phyloP scores from a whole-genome alignment of 2,113 vertebrate species.

The Columba janthina region DNA sequence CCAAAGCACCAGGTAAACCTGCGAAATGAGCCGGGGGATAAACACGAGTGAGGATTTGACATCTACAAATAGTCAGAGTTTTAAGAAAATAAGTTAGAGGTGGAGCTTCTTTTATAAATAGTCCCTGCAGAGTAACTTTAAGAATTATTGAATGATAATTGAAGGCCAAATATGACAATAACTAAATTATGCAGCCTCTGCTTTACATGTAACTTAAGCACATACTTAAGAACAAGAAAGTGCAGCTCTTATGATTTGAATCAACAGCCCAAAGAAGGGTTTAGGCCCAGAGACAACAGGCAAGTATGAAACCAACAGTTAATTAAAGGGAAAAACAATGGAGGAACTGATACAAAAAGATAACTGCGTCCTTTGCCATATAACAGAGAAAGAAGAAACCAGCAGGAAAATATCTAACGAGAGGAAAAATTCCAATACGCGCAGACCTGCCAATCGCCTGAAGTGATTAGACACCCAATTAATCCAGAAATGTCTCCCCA shows the following conservation, averaged over 20 bases:
- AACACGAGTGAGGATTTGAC: not conserved
- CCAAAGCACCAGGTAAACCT: not conserved
- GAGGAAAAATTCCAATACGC: not conserved
- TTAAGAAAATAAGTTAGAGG: not conserved
- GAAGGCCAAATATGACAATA: not conserved
- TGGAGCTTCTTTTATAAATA: not conserved
- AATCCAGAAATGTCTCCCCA: not conserved
- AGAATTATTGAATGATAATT: not conserved
- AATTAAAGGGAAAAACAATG: not conserved
- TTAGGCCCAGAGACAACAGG: not conserved
- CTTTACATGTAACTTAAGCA: accelerated
- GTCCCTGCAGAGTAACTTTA: not conserved
- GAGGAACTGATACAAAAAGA: not conserved
- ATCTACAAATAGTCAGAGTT: not conserved
- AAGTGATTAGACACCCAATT: not conserved
- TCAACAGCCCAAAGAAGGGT: not conserved
- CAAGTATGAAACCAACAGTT: not conserved
- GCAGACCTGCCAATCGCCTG: not conserved
- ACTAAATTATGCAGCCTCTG: not conserved
- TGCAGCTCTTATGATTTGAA: not conserved
- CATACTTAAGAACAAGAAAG: not conserved
- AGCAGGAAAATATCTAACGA: not conserved
- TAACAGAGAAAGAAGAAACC: not conserved
- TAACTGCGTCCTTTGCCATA: not conserved
- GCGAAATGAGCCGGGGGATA: not conserved